Conservation (phyloP, 2,888 invertebrate species). For the Nysson spinosus region DNA sequence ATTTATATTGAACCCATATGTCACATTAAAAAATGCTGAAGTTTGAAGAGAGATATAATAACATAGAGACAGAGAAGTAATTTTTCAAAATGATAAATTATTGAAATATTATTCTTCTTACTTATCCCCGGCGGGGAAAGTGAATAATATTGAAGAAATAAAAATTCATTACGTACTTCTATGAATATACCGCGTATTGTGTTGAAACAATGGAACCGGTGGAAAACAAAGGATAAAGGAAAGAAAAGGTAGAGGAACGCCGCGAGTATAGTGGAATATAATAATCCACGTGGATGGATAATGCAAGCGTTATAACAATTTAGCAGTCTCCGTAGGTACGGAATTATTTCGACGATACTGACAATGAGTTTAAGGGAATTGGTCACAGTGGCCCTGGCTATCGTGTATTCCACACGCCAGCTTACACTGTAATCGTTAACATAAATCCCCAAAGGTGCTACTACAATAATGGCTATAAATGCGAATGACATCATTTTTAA, state of each 20-base stretch:
- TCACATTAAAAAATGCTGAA: too few relatives aligned
- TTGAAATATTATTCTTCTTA: constrained; percentile 6
- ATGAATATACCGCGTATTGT: constrained; percentile 34
- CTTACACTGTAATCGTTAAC: constrained; percentile 37
- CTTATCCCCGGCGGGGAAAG: background rate
- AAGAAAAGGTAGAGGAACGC: constrained; percentile 21
- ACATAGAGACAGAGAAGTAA: constrained; percentile 33
- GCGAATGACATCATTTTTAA: constrained; percentile 34
- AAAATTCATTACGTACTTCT: constrained; percentile 43
- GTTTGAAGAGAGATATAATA: too few relatives aligned
- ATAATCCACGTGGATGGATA: constrained; percentile 49
- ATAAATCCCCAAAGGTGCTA: constrained; percentile 33
- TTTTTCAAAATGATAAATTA: constrained; percentile 43
- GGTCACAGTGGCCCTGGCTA: constrained; percentile 33
- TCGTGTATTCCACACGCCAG: constrained; percentile 25
- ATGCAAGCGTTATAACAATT: constrained; percentile 49
- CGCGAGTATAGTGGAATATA: constrained; percentile 32
- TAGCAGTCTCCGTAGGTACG: constrained; percentile 36
- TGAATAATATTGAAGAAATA: constrained; percentile 40
- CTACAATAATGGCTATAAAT: too few relatives aligned
- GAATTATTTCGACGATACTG: constrained; percentile 38
- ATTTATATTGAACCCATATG: too few relatives aligned
- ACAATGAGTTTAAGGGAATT: constrained; percentile 45
- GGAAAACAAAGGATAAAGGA: constrained; percentile 31
- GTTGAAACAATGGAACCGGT: constrained; percentile 29